Evolutionary conservation across 2,113 vertebrate genomes (phyloP).

Genomic region (Mesembrinibis cayennensis): DNA sequence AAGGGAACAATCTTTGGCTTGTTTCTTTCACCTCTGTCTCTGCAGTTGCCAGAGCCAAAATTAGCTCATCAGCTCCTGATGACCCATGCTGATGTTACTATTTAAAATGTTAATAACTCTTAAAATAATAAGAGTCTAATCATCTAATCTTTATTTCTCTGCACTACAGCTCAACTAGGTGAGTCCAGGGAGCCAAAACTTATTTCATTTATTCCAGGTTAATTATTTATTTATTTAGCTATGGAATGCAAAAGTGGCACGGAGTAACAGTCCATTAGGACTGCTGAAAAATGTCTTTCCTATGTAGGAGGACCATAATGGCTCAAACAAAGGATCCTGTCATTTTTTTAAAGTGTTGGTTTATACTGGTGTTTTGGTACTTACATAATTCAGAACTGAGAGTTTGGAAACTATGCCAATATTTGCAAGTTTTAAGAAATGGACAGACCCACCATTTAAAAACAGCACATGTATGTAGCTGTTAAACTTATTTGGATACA

Average conservation of each 20-base stretch:
- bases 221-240: background rate
- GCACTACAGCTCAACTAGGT: background rate
- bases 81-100: background rate
- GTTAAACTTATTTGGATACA: background rate
- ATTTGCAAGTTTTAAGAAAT: background rate
- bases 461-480: background rate
- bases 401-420: background rate
- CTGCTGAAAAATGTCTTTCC: background rate
- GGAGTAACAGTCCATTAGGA: background rate
- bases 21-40: background rate
- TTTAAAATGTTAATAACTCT: constrained; percentile 5
- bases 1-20: background rate
- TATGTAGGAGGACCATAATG: background rate
- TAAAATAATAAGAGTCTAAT: constrained; percentile 25
- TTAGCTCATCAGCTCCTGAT: constrained; percentile 15
- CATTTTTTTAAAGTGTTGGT: background rate
- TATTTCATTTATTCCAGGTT: background rate
- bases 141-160: constrained; percentile 1
- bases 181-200: background rate
- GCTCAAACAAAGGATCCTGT: background rate
- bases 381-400: background rate
- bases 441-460: background rate
- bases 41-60: background rate
- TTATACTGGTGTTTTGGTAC: background rate
- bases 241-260: background rate